phyloP scores from a whole-genome alignment of 2,113 vertebrate species.

The Globicephala melas region DNA sequence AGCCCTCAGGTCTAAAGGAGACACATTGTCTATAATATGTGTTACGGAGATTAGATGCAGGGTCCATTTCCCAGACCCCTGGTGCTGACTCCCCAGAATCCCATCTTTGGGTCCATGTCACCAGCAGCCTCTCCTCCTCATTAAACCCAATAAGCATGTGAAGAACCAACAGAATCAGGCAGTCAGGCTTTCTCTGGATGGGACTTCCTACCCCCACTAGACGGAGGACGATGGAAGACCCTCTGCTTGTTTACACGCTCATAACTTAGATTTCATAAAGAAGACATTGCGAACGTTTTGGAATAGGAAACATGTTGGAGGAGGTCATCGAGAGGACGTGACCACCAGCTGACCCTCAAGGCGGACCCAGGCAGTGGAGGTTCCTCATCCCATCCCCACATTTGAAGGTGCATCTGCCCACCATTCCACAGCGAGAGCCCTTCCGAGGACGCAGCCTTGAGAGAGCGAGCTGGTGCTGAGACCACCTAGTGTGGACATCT shows the following conservation, averaged over 20 bases:
- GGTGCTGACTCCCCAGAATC: background rate
- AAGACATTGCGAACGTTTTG: background rate
- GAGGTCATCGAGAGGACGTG: background rate
- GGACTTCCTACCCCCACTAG: background rate
- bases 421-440: background rate
- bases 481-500: background rate
- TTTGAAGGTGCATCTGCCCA: background rate
- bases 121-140: background rate
- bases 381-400: no score
- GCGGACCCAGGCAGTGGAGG: background rate
- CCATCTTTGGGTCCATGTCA: background rate
- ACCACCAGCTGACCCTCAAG: background rate
- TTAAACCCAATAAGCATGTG: background rate
- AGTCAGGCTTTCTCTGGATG: background rate
- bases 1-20: background rate
- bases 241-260: rapidly evolving
- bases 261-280: background rate
- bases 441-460: background rate
- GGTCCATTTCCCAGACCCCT: background rate
- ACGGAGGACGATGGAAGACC: rapidly evolving
- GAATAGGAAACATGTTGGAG: background rate
- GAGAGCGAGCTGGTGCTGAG: background rate
- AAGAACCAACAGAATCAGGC: background rate
- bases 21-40: no score
- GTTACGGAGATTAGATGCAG: background rate